These are phyloP conservation scores for Rhinopomastus cyanomelas DNA, from an alignment of 2,113 vertebrate genomes.

Conservation along the genomic window DNA sequence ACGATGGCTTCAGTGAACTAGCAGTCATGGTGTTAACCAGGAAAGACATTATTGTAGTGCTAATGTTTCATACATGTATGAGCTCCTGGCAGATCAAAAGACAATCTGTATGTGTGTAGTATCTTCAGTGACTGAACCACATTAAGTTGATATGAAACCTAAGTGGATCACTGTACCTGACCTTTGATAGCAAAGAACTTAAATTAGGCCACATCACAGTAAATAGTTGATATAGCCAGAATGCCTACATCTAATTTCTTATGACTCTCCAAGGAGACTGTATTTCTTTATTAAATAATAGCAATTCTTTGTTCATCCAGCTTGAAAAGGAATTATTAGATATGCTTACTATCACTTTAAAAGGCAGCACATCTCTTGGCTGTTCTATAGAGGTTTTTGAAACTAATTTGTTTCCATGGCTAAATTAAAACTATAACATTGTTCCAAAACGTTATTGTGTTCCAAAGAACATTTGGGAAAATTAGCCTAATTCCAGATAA, in stretches of 20 bases:
- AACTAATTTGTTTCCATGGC: not conserved
- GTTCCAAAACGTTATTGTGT: not conserved
- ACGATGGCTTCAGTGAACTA: not conserved
- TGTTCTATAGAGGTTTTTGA: not conserved
- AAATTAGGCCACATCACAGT: not conserved
- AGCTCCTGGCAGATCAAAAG: not conserved
- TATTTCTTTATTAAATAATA: not conserved
- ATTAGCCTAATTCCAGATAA: not conserved
- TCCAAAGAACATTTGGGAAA: not conserved
- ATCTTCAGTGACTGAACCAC: not conserved
- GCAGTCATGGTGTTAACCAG: not conserved
- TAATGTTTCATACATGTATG: not conserved
- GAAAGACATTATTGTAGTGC: too few relatives aligned
- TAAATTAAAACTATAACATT: not conserved
- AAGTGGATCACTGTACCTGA: not conserved
- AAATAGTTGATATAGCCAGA: not conserved
- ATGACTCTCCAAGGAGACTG: not conserved
- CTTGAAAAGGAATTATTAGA: not conserved
- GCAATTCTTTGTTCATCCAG: not conserved
- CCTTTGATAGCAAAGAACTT: not conserved
- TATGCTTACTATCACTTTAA: not conserved
- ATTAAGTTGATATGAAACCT: not conserved
- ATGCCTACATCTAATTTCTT: not conserved
- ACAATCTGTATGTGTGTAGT: rapidly evolving
- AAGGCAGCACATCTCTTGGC: not conserved